Evolutionary conservation across 2,888 invertebrate genomes (phyloP), one percentile per base, ranked within the genome.

Genomic region (Tipula helvola): DNA sequence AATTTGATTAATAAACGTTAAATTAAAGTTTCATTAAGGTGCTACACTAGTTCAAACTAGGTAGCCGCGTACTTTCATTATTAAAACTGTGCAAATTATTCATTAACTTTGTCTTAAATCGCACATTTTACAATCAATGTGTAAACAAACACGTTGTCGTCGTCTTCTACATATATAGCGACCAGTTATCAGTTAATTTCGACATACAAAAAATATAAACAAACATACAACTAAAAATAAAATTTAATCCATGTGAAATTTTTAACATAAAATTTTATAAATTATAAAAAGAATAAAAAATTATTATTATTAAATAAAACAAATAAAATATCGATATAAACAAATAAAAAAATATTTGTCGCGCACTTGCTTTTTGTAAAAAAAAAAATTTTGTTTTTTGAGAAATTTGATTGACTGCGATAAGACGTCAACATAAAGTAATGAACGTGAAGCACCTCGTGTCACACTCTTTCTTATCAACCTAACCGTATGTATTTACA

Each of bases 241-340:
- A 71, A 71, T 52, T 28, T 71, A 71, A 71, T 71, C 71, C 71
- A 71, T 71, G 71, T 71, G 71, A 71, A 71, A n/a, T 52, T 52
- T 71, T 28, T 28, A 52, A 52, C 16, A 52, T 52, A 52, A 71
- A 10, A 28, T 71, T 71, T 71, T 71, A 71, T 71, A 71, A 71
- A 18, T 28, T 28, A 13, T 28, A 71, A 5, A 71, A 28, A 71
- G 28, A n/a, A 52, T 1, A 16, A 28, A 71, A 71, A 57, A 71
- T 71, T 71, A 71, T 71, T 71, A 71, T 71, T 71, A 71, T 71
- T 71, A 71, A 71, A 71, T 71, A 71, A 71, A 71, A 71, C 71
- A 71, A 71, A 71, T 71, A 71, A 71, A 71, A 71, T 28, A 28
- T 71, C 71, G 71, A 71, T 28, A 71, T 71, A 71, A 71, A 71